Evolutionary conservation across 2,888 invertebrate species (phyloP), one percentile per base, ranked within the genome.

Genomic region (Campopleginae sp.): DNA sequence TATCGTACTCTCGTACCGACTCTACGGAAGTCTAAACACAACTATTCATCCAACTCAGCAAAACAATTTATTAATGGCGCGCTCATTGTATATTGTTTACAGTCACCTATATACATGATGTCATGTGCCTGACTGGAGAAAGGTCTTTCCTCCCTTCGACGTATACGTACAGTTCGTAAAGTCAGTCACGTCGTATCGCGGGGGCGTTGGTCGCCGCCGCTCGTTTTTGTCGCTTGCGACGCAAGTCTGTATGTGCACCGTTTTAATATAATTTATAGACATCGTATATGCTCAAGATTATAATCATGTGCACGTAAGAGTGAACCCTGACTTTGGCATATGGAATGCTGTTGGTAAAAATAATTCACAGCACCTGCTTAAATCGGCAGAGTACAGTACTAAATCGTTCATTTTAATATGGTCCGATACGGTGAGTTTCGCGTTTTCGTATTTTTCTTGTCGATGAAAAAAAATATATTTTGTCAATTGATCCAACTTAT

Each of bases 51-150:
- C 23, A 71, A 79, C 33, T 44, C 27, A 23, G 48, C 61, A 38
- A 38, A 61, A 48, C 42, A 42, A 51, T 72, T 72, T 65, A 80
- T 80, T 80, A 33, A 68, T 46, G 71, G 46, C 19, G 38, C 19
- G 38, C 8, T 33, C 27, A 46, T 71, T 71, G 33, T 63, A 23
- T 44, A 68, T 54, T 31, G 19, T 48, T 17, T 48, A 0, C 14
- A 10, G 4, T 61, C 19, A n/a, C 33, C 0, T 46, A 70, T 46
- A 70, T 71, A 12, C 33, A 48, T 38, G 10, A 33, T 51, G 10
- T n/a, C 44, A 38, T 42, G 19, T 54, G 38, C 17, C 31, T 42
- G 19, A 38, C 33, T 72, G 7, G 6, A 42, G 7, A 44, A 48
- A 14, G 4, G 38, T 31, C 38, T 58, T 23, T 17, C 23, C 3